These are phyloP conservation scores for Pelvicachromis taeniatus DNA, from an alignment of 2,113 vertebrate species.

Conservation along the genomic window DNA sequence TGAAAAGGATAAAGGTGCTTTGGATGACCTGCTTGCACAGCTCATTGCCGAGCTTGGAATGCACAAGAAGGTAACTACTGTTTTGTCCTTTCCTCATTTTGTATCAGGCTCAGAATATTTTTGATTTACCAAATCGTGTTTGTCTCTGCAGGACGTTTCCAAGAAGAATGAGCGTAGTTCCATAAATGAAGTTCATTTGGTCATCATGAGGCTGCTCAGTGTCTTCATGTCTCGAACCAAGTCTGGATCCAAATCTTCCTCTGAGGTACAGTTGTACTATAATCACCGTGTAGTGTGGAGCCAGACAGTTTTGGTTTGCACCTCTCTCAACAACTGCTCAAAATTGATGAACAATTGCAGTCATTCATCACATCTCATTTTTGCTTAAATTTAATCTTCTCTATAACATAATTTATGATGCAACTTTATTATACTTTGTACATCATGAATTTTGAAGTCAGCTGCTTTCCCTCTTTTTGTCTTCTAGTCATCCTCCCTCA, in stretches of 20 bases:
- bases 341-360: neutral
- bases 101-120: neutral
- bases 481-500: slow-evolving; percentile 90
- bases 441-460: neutral
- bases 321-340: neutral
- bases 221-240: slow-evolving; percentile 99
- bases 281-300: neutral
- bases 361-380: neutral
- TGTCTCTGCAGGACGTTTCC: slow-evolving; percentile 83
- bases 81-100: neutral
- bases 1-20: slow-evolving; percentile 96
- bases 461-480: slow-evolving; percentile 18
- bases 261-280: slow-evolving; percentile 78
- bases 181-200: slow-evolving; percentile 93
- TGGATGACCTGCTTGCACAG: slow-evolving; percentile 92
- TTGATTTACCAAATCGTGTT: neutral
- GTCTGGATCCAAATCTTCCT: slow-evolving; percentile 93
- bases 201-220: slow-evolving; percentile 95
- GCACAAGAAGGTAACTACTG: slow-evolving; percentile 85
- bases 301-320: neutral
- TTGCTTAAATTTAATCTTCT: neutral
- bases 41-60: slow-evolving; percentile 93
- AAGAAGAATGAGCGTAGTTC: slow-evolving; percentile 93
- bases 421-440: neutral
- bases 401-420: neutral